Evolutionary conservation across 1,140 invertebrate genomes (phyloP).

Genomic region (Drosophila obscura): DNA sequence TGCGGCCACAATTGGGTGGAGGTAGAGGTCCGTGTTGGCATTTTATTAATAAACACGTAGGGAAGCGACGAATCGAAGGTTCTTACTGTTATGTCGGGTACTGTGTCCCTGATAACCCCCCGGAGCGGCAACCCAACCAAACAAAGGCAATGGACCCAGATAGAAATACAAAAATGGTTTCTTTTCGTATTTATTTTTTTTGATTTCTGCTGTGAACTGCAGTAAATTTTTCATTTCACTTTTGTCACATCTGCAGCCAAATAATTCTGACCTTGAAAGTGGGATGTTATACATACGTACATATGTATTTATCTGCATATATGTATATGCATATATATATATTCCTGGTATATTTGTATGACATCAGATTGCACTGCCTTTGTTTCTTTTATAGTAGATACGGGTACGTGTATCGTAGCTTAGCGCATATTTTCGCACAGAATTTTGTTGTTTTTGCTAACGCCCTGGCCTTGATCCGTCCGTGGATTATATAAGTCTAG

Average conservation of each 20-base stretch:
- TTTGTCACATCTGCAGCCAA: constrained; percentile 55
- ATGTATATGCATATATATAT: constrained; percentile 10
- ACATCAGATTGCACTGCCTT: constrained; percentile 16
- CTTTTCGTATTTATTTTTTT: not conserved
- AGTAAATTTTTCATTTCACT: constrained; percentile 60
- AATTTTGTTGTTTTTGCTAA: constrained; percentile 32
- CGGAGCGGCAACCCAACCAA: constrained; percentile 15
- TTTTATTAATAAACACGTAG: constrained; percentile 61
- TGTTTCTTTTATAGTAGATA: constrained; percentile 4
- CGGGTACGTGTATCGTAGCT: constrained; percentile 14
- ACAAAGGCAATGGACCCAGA: constrained; percentile 56
- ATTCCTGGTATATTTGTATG: constrained; percentile 15
- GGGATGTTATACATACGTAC: constrained; percentile 8
- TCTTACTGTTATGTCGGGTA: constrained; percentile 57
- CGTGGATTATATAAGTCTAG: constrained; percentile 55
- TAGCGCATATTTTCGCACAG: constrained; percentile 51
- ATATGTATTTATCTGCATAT: constrained; percentile 11
- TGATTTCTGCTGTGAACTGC: constrained; percentile 2
- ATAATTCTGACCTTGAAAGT: constrained; percentile 38
- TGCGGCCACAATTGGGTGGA: constrained; percentile 29
- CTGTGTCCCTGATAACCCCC: constrained; percentile 58
- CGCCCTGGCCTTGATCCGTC: constrained; percentile 56
- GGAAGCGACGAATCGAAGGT: constrained; percentile 24
- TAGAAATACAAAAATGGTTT: not conserved
- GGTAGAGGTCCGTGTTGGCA: constrained; percentile 32